Percentiles rank a stretch among this genome's conserved stretches.
Conservation (phyloP, 2,113 vertebrate genomes). For the Todiramphus saurophagus region DNA sequence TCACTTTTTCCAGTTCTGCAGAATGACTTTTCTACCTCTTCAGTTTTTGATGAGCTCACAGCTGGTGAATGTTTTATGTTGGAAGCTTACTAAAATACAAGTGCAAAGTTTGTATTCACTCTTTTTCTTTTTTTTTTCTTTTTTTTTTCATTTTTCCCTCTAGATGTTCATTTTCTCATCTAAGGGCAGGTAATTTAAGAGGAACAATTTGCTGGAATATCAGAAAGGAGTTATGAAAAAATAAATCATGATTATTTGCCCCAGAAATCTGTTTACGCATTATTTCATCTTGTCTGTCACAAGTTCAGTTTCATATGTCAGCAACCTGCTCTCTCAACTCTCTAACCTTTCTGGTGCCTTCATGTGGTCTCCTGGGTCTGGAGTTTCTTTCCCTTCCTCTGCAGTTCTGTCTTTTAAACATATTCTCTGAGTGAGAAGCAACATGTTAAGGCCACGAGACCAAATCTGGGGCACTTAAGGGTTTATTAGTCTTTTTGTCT, state of each 20-base stretch:
- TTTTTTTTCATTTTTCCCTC: too few relatives aligned
- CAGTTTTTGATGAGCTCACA: not conserved
- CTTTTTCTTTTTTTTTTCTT: not conserved
- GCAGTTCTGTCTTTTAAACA: not conserved
- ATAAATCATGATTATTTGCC: not conserved
- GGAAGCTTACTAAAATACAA: not conserved
- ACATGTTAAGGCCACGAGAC: not conserved
- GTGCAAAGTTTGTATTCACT: not conserved
- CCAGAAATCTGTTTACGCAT: not conserved
- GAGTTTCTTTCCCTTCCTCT: not conserved
- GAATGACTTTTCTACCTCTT: not conserved
- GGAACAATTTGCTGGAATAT: not conserved
- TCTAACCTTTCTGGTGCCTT: not conserved
- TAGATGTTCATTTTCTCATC: not conserved
- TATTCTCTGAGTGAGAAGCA: not conserved
- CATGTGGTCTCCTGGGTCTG: not conserved
- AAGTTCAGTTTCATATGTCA: not conserved
- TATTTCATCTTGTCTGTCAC: not conserved
- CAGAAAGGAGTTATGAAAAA: not conserved
- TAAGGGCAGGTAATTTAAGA: not conserved
- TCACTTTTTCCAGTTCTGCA: slow-evolving; percentile 44
- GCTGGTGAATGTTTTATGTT: not conserved
- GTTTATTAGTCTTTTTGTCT: not conserved
- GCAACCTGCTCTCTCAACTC: not conserved
- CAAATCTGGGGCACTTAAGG: not conserved